phyloP scores from a whole-genome alignment of 2,113 vertebrate species.

The Psilopsiagon aymara region DNA sequence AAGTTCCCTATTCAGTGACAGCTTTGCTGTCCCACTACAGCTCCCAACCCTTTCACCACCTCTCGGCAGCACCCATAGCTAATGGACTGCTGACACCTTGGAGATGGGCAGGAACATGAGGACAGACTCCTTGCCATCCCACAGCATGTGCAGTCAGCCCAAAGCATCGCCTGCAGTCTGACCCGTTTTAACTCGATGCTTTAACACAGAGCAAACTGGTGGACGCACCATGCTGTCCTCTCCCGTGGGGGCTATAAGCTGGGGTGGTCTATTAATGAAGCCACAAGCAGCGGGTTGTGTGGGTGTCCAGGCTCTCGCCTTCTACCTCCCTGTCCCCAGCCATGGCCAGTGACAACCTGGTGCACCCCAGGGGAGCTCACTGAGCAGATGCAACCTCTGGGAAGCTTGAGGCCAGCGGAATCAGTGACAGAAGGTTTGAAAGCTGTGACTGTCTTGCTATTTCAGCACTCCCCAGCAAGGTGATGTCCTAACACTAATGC shows the following conservation, averaged over 20 bases:
- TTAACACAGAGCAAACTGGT: fast-evolving
- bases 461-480: background rate
- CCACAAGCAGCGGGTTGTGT: background rate
- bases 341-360: background rate
- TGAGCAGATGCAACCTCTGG: background rate
- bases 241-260: background rate
- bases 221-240: background rate
- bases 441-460: background rate
- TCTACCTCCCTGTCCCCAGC: background rate
- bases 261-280: background rate
- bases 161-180: background rate
- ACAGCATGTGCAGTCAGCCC: background rate
- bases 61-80: background rate
- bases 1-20: background rate
- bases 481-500: background rate
- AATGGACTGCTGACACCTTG: background rate
- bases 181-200: background rate
- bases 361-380: background rate
- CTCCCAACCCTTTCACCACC: background rate
- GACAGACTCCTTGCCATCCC: background rate
- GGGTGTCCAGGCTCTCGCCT: background rate
- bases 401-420: background rate
- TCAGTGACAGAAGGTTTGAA: background rate
- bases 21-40: background rate
- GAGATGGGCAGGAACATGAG: background rate